A percentile compares a stretch with the other conserved stretches of the same genome.
These are phyloP conservation scores for Zaprionus obscuricornis DNA, from an alignment of 2,888 invertebrate species.

Conservation along the genomic window DNA sequence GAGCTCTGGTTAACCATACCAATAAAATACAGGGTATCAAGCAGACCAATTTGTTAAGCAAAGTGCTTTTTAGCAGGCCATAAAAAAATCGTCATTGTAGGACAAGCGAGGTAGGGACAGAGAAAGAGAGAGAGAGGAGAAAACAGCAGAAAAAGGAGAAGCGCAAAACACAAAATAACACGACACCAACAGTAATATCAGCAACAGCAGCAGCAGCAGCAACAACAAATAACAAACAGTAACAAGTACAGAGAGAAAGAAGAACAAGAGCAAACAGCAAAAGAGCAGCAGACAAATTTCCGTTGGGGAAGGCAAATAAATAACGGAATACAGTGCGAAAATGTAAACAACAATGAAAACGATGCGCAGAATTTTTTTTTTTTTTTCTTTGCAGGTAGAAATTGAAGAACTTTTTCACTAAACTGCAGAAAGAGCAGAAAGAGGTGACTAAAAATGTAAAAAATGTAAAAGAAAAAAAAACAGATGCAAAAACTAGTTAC, in stretches of 20 bases:
- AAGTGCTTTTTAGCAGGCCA: slow-evolving; percentile 63
- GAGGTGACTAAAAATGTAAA: not conserved
- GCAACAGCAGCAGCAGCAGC: too few species aligned
- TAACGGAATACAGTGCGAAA: slow-evolving; percentile 43
- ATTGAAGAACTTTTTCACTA: slow-evolving; percentile 36
- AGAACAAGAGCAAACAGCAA: not conserved
- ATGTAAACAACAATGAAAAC: slow-evolving; percentile 59
- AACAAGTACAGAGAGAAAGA: slow-evolving; percentile 9
- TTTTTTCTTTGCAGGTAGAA: not conserved
- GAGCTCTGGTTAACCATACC: too few species aligned
- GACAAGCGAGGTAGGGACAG: slow-evolving; percentile 13
- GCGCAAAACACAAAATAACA: too few species aligned
- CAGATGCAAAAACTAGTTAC: slow-evolving; percentile 51
- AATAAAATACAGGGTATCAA: slow-evolving; percentile 14
- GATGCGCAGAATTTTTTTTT: slow-evolving; percentile 40
- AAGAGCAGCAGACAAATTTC: slow-evolving; percentile 48
- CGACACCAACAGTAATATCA: too few species aligned
- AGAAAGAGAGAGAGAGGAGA: slow-evolving; percentile 2
- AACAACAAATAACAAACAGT: too few species aligned
- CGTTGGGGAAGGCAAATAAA: slow-evolving; percentile 58
- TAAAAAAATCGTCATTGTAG: slow-evolving; percentile 52
- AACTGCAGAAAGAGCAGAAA: slow-evolving; percentile 1
- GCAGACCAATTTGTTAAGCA: slow-evolving; percentile 65
- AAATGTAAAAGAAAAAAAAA: not conserved
- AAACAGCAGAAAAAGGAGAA: slow-evolving; percentile 13